Evolutionary conservation across 1,140 invertebrate species (phyloP), one percentile per base, ranked within the genome.

Genomic region (Drosophila pallidifrons): DNA sequence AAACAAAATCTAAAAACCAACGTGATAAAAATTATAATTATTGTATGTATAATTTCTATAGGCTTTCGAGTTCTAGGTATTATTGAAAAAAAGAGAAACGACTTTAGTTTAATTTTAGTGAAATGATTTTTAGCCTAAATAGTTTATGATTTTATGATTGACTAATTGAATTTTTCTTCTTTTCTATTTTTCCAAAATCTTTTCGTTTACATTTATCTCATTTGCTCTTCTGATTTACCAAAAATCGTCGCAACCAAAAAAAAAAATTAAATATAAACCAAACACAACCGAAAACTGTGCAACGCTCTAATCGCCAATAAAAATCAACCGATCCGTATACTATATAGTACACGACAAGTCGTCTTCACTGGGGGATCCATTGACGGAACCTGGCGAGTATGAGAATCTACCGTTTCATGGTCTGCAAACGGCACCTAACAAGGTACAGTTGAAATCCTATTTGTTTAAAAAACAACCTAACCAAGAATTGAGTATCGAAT

Each of bases 331-430:
- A 87, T 87, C 64, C 69, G 65, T 69, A 79, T 47, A 65, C 47
- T 41, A 82, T 77, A 77, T 77, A 92, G 92, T 92, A 91, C 78
- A 92, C 89, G 91, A 91, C 81, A 92, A 92, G 79, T 92, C 92
- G 67, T 92, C 92, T 86, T 91, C 86, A 82, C 80, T 92, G 87
- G 91, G 79, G 88, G 92, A 93, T 92, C 92, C 92, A 81, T 92
- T 92, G 75, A 91, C 92, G 88, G 92, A 93, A 91, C 94, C 94
- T 92, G 96, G 96, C 74, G 97, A 98, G 93, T 98, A 98, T 94
- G 97, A 98, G 94, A 98, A 98, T 93, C 94, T 98, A 90, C 97
- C 97, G 69, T 98, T 98, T 94, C 97, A 98, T 93, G 97, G 97
- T 82, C 95, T 98, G 85, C 97, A 97, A 93, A 96, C 96, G 91